phyloP scores from a whole-genome alignment of 2,113 vertebrate species.

The Rutilus rutilus region DNA sequence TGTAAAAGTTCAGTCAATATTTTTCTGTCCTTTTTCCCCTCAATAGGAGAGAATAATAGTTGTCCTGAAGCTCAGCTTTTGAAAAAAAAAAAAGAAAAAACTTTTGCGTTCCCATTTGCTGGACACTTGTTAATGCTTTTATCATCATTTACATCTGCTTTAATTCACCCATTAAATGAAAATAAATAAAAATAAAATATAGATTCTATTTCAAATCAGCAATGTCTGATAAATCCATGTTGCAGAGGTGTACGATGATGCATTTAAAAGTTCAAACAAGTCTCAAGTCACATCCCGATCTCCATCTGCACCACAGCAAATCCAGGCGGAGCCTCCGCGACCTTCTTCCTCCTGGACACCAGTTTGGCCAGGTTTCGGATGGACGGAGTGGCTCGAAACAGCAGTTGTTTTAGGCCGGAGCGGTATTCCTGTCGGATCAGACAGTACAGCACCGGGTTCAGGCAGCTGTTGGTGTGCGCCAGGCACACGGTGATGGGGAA shows the following conservation, averaged over 20 bases:
- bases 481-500: constrained; percentile 81
- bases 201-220: not conserved
- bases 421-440: constrained; percentile 79
- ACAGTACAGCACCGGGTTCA: constrained; percentile 84
- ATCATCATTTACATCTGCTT: not conserved
- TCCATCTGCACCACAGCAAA: constrained; percentile 67
- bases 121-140: not conserved
- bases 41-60: not conserved
- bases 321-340: constrained; percentile 65
- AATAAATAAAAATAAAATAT: too few relatives aligned
- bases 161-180: not conserved
- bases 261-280: not conserved
- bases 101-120: not conserved
- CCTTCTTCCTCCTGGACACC: constrained; percentile 64
- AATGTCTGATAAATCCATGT: not conserved
- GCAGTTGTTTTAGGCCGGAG: constrained; percentile 72
- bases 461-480: constrained; percentile 81
- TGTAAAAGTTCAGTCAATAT: not conserved
- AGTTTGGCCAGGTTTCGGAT: constrained; percentile 59
- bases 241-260: not conserved
- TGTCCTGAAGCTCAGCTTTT: not conserved
- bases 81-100: not conserved
- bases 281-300: constrained; percentile 57
- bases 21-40: not conserved
- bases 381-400: constrained; percentile 69